Conservation (phyloP, 2,797 vertebrate species). For the Periparus ater region DNA sequence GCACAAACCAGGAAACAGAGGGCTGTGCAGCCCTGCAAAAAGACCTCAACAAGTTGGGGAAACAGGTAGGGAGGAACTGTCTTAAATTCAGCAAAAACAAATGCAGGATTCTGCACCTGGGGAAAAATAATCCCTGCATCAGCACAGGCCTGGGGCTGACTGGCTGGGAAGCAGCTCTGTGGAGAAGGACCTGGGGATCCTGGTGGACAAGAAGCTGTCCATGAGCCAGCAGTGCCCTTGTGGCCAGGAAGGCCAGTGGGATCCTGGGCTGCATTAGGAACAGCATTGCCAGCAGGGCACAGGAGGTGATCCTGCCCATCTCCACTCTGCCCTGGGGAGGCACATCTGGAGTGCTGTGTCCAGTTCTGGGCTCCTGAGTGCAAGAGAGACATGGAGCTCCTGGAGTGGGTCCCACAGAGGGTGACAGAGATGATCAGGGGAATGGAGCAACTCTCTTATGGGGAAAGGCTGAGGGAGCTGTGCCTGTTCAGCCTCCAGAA, state of each 20-base stretch:
- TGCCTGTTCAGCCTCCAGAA: neutral
- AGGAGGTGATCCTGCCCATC: neutral
- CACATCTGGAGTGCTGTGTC: neutral
- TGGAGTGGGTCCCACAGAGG: neutral
- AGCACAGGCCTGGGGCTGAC: rapidly evolving
- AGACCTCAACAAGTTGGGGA: neutral
- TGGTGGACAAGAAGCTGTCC: neutral
- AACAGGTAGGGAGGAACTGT: neutral
- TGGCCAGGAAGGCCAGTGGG: neutral
- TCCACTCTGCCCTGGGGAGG: neutral
- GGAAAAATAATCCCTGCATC: neutral
- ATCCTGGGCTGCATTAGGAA: neutral
- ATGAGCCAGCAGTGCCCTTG: neutral
- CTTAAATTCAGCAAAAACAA: neutral
- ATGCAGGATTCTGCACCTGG: neutral
- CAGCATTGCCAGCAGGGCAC: neutral
- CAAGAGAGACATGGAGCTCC: neutral
- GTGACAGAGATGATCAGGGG: neutral
- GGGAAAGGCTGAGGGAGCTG: neutral
- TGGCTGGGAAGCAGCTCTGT: neutral
- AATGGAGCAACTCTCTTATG: neutral
- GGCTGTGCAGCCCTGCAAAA: neutral
- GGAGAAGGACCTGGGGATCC: neutral
- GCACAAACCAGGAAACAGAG: neutral
- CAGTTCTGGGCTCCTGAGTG: neutral